Base-by-base conservation (phyloP, 2,797 vertebrate genomes). In the Oryzias dopingdopingensis region DNA sequence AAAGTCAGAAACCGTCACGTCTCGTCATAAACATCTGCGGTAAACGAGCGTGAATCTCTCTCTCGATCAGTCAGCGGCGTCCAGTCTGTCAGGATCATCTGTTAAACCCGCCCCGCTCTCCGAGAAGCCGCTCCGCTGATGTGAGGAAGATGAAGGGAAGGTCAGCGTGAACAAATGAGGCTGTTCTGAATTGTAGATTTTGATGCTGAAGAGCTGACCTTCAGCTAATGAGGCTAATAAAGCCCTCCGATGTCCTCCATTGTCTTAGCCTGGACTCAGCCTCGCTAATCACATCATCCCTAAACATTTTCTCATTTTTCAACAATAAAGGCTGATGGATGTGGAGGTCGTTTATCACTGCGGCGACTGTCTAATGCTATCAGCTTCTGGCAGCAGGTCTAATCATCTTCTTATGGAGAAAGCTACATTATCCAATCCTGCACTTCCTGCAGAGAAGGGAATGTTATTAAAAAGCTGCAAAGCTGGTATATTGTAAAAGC, bases 401-500 rank as follows among this genome's bases (percentile, higher is more conserved):
- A 82, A 85, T 87, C 86, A 88, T 80, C 76, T 70, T 77, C 79
- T 77, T 49, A 64, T 76, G 79, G 77, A 74, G 76, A 73, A 84
- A 80, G 70, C 66, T 76, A 85, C 75, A 86, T 81, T 81, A 83
- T 82, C 83, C 81, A 82, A 80, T 80, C 75, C 42, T 81, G 79
- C 83, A 82, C 72, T 77, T 80, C 79, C 80, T 80, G 76, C 85
- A 86, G 74, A 77, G 78, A 51, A 51, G 71, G 68, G 84, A 86
- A 86, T 74, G 77, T 85, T 87, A 88, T 88, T 88, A 85, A 88
- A 88, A 88, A 82, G 72, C 77, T 84, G 80, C 82, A 77, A 80
- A 75, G 77, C 84, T 81, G 64, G 73, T 81, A 72, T 69, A 80
- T 82, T 81, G 70, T 52, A 54, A 62, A 65, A 75, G 46, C 63